A percentile compares a stretch with the other conserved stretches of the same genome.
These are phyloP conservation scores for Isurus oxyrinchus DNA, from an alignment of 2,113 vertebrate species.

Conservation along the genomic window DNA sequence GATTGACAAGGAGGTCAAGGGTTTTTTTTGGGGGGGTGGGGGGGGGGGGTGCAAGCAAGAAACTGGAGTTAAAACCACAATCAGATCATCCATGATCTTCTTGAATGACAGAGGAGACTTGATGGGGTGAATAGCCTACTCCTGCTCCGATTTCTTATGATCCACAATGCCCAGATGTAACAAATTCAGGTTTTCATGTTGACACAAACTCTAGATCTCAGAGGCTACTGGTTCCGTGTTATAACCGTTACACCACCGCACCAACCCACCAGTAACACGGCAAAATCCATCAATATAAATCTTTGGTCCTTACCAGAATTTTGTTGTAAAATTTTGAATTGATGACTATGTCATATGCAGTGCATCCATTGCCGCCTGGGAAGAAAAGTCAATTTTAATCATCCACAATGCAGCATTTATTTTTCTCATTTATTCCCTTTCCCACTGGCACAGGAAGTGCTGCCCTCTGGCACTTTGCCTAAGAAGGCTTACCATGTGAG, in stretches of 20 bases:
- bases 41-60: too few species aligned
- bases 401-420: background rate
- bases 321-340: constrained; percentile 72
- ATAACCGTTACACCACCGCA: background rate
- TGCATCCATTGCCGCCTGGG: constrained; percentile 68
- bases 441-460: background rate
- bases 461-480: background rate
- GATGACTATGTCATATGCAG: constrained; percentile 77
- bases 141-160: too few species aligned
- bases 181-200: background rate
- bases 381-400: background rate
- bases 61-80: too few species aligned
- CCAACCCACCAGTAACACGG: background rate
- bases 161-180: background rate
- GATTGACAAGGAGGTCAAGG: too few species aligned
- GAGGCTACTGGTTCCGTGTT: background rate
- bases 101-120: too few species aligned
- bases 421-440: background rate
- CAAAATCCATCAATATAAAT: background rate
- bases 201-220: background rate
- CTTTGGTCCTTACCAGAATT: constrained; percentile 59
- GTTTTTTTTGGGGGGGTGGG: too few species aligned
- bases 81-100: too few species aligned
- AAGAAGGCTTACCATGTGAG: too few species aligned
- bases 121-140: too few species aligned